Percentiles rank a stretch among this genome's conserved stretches.
phyloP scores from a whole-genome alignment of 2,888 invertebrate species.

The Acrobasis suavella region DNA sequence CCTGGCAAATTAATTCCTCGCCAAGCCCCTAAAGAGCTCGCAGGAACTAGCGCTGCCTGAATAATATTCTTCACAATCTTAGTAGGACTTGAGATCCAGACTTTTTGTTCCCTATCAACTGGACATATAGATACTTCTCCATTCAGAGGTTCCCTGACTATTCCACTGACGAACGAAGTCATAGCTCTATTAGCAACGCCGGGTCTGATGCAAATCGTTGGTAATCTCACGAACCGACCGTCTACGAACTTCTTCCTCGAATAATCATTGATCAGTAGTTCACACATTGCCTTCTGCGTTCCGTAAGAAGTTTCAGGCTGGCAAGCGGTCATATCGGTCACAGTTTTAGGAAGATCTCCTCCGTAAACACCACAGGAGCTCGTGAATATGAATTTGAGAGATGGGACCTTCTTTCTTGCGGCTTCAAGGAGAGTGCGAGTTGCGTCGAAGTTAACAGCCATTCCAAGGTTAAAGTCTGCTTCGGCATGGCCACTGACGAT shows the following conservation, averaged over 20 bases:
- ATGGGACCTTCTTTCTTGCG: slow-evolving; percentile 46
- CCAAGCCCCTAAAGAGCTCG: slow-evolving; percentile 46
- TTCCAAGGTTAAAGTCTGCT: slow-evolving; percentile 63
- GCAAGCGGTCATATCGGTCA: slow-evolving; percentile 55
- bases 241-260: slow-evolving; percentile 64
- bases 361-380: slow-evolving; percentile 67
- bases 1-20: slow-evolving; percentile 63
- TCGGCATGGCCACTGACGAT: slow-evolving; percentile 71
- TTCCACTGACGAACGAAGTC: slow-evolving; percentile 69
- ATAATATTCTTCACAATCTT: slow-evolving; percentile 57
- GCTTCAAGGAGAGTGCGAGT: slow-evolving; percentile 62
- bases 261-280: slow-evolving; percentile 66
- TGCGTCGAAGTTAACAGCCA: slow-evolving; percentile 64
- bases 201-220: slow-evolving; percentile 67
- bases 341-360: slow-evolving; percentile 49
- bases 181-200: slow-evolving; percentile 65
- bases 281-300: slow-evolving; percentile 64
- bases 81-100: slow-evolving; percentile 64
- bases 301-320: slow-evolving; percentile 70
- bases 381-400: slow-evolving; percentile 55
- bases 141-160: slow-evolving; percentile 65
- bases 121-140: slow-evolving; percentile 53
- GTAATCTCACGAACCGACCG: slow-evolving; percentile 59
- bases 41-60: slow-evolving; percentile 50
- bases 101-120: slow-evolving; percentile 48